These are phyloP conservation scores for Hydrolagus colliei DNA, from an alignment of 2,797 vertebrate genomes.

Conservation along the genomic window DNA sequence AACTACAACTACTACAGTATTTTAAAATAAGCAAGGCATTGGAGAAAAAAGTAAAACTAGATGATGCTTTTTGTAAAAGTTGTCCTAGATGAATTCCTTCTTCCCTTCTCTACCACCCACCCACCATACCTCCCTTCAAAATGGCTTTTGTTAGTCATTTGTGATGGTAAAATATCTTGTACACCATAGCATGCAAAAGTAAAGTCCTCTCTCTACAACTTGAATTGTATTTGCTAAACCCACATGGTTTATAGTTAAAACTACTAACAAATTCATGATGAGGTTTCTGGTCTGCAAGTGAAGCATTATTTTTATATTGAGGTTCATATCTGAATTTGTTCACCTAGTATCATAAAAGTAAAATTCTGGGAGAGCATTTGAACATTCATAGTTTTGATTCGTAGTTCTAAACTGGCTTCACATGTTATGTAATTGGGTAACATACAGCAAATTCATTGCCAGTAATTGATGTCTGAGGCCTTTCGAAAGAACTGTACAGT, in stretches of 20 bases:
- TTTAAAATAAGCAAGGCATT: neutral
- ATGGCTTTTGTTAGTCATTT: neutral
- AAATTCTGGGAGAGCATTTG: conserved; percentile 14
- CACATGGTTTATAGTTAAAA: neutral
- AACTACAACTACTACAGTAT: neutral
- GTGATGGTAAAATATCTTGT: neutral
- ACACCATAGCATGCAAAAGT: neutral
- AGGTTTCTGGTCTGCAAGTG: neutral
- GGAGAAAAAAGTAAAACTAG: neutral
- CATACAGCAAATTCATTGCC: neutral
- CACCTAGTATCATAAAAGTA: neutral
- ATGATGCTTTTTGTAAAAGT: neutral
- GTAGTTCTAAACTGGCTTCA: neutral
- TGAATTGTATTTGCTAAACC: neutral
- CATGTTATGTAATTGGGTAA: neutral
- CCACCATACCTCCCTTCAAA: neutral
- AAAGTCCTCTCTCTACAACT: neutral
- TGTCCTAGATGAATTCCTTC: too few relatives aligned
- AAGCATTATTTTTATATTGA: neutral
- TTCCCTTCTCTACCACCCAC: neutral
- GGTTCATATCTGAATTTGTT: neutral
- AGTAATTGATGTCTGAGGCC: conserved; percentile 9
- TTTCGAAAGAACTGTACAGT: conserved; percentile 18
- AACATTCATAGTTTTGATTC: neutral
- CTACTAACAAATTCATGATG: neutral